Base-by-base conservation (phyloP, 2,888 invertebrate species). In the Acrocyrtus sp. region DNA sequence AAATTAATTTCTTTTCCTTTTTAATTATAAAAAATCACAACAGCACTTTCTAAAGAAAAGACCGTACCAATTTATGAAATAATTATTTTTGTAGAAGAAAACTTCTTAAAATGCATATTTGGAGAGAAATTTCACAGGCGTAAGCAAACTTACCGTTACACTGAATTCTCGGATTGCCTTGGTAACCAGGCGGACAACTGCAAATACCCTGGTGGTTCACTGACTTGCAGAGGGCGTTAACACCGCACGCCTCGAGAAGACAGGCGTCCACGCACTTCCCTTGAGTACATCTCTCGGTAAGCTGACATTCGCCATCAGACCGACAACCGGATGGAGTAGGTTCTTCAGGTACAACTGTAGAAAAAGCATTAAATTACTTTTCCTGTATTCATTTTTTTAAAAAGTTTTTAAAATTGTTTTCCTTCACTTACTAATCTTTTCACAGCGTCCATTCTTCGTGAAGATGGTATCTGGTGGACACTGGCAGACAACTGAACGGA, bases 401-500 rank as follows among this genome's bases (percentile, higher is more conserved):
- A 39, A 56, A 8, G 56, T 29, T 15, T 24, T 12, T 24, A 57
- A 22, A 21, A 50, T 24, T 17, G 41, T 19, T 53, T 34, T 17
- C 60, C 21, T 19, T 34, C 10, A 80, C 82, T 80, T 81, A 85
- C 86, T 84, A 68, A 87, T 86, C 61, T 83, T 84, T 72, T 89
- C 88, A 84, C 95, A 95, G 77, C 89, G 89, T 78, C 91, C 92
- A 63, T 90, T 89, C 5, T 87, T 87, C 77, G 92, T 91, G 0
- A 90, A 89, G 50, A 92, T 88, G 0, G 92, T 92, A 75, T 94
- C 94, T 45, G 91, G 88, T 17, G 94, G 92, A 84, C 95, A 96
- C 82, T 92, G 89, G 83, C 95, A 95, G 81, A 94, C 92, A 81
- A 95, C 90, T 0, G 94, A 94, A 60, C 94, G 89, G 76, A 94